Percentiles rank a stretch among this genome's conserved stretches.
Evolutionary conservation across 2,888 invertebrate genomes (phyloP).

Genomic region (Coelopa pilipes): DNA sequence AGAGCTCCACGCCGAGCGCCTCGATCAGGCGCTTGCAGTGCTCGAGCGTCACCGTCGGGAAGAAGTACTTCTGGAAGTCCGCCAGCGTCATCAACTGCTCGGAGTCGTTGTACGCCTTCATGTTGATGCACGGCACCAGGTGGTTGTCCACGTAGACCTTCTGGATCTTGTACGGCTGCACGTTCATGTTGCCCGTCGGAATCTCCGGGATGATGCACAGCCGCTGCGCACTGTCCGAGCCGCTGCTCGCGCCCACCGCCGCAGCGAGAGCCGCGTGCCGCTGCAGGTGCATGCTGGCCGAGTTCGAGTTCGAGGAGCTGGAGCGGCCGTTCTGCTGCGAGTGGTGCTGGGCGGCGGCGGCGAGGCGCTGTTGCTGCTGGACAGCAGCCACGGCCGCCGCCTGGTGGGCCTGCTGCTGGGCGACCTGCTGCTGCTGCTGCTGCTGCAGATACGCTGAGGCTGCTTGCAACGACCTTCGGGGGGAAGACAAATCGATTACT

Average conservation of each 20-base stretch:
- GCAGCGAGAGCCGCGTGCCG: constrained; percentile 61
- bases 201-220: constrained; percentile 79
- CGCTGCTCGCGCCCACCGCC: constrained; percentile 47
- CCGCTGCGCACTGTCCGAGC: constrained; percentile 54
- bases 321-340: constrained; percentile 55
- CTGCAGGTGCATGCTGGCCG: constrained; percentile 69
- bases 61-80: constrained; percentile 83
- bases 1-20: constrained; percentile 82
- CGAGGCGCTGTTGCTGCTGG: constrained; percentile 50
- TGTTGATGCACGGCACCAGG: constrained; percentile 87
- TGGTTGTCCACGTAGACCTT: constrained; percentile 83
- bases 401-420: constrained; percentile 53
- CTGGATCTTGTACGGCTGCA: constrained; percentile 83
- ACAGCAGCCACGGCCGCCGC: constrained; percentile 50
- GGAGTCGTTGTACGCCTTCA: constrained; percentile 84
- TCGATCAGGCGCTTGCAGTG: constrained; percentile 84
- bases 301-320: constrained; percentile 47
- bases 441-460: constrained; percentile 58
- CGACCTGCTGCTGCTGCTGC: constrained; percentile 49
- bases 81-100: constrained; percentile 85
- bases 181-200: constrained; percentile 74
- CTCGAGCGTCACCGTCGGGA: constrained; percentile 79
- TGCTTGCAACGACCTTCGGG: constrained; percentile 67
- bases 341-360: constrained; percentile 56
- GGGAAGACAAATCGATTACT: constrained; percentile 70